A percentile compares a stretch with the other conserved stretches of the same genome.
phyloP scores from a whole-genome alignment of 2,888 invertebrate species.

The Exocentrus adspersus region DNA sequence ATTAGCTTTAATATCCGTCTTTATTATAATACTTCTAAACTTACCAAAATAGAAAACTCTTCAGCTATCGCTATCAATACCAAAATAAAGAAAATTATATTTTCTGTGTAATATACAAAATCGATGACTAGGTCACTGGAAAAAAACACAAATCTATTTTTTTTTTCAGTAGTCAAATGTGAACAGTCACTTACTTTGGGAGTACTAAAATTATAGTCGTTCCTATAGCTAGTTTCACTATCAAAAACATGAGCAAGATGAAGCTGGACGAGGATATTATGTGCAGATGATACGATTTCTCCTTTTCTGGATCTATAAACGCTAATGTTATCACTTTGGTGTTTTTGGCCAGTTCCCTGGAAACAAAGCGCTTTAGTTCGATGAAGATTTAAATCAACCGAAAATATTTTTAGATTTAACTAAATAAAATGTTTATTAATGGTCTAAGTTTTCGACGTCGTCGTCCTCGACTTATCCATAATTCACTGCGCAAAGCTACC shows the following conservation, averaged over 20 bases:
- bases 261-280: slow-evolving; percentile 74
- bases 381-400: too few relatives aligned
- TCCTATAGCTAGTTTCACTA: slow-evolving; percentile 69
- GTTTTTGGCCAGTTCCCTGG: slow-evolving; percentile 74
- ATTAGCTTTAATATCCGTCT: too few relatives aligned
- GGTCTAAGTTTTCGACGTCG: too few relatives aligned
- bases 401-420: too few relatives aligned
- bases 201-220: slow-evolving; percentile 68
- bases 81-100: slow-evolving; percentile 49
- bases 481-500: too few relatives aligned
- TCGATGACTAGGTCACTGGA: slow-evolving; percentile 52
- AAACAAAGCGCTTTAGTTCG: too few relatives aligned
- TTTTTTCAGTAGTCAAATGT: not conserved
- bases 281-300: slow-evolving; percentile 73
- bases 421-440: too few relatives aligned
- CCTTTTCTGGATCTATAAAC: slow-evolving; percentile 74
- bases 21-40: slow-evolving; percentile 13
- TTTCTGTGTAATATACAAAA: slow-evolving; percentile 51
- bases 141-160: slow-evolving; percentile 29
- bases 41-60: slow-evolving; percentile 52
- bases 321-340: slow-evolving; percentile 72
- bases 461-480: too few relatives aligned
- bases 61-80: slow-evolving; percentile 50
- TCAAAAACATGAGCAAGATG: slow-evolving; percentile 72
- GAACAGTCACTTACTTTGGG: slow-evolving; percentile 63